phyloP scores from a whole-genome alignment of 2,113 vertebrate species.

The Phoenicopterus ruber region DNA sequence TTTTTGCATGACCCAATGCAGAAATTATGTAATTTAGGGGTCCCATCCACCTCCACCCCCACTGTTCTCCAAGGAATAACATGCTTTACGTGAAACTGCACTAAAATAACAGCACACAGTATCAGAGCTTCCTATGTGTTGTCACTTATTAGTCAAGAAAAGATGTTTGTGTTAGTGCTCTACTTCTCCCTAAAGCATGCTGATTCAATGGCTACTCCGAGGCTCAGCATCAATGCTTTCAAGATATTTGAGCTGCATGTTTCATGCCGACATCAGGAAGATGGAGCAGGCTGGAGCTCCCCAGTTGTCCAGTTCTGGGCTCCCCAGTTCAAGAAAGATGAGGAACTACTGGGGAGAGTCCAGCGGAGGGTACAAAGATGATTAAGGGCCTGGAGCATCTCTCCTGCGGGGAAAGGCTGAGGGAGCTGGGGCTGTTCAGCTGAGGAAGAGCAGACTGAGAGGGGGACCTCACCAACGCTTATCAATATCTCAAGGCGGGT shows the following conservation, averaged over 20 bases:
- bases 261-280: background rate
- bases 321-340: too few relatives aligned
- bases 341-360: too few relatives aligned
- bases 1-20: conserved; percentile 35
- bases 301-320: too few relatives aligned
- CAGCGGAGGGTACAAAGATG: too few relatives aligned
- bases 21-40: conserved; percentile 26
- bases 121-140: background rate
- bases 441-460: too few relatives aligned
- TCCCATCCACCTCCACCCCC: background rate
- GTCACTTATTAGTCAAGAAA: background rate
- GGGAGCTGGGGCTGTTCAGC: too few relatives aligned
- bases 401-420: too few relatives aligned
- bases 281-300: background rate
- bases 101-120: background rate
- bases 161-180: background rate
- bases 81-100: background rate
- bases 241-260: background rate
- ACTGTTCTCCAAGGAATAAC: background rate
- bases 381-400: too few relatives aligned
- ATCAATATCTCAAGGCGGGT: too few relatives aligned
- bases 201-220: background rate
- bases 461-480: too few relatives aligned
- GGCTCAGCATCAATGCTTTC: background rate
- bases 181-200: background rate